phyloP scores from a whole-genome alignment of 2,113 vertebrate species.

The Pampusana beccarii region DNA sequence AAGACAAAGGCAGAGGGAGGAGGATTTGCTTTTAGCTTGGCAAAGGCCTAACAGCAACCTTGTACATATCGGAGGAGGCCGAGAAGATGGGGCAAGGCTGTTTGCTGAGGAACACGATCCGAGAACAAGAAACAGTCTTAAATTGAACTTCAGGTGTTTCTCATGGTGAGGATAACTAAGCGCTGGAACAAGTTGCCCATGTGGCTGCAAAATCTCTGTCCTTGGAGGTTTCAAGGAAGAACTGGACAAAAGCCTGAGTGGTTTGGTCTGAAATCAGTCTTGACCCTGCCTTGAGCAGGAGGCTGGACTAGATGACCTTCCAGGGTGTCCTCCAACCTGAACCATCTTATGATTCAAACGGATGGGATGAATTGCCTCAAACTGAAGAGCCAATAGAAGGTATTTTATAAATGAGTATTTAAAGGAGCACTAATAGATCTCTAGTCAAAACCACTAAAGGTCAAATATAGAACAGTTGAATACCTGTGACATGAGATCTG shows the following conservation, averaged over 20 bases:
- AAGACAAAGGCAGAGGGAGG: neutral
- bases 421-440: neutral
- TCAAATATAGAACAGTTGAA: neutral
- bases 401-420: neutral
- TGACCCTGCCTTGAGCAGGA: neutral
- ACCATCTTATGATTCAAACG: neutral
- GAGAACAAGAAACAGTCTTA: neutral
- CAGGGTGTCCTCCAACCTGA: neutral
- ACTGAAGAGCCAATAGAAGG: neutral
- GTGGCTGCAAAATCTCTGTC: neutral
- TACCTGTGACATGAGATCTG: neutral
- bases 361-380: neutral
- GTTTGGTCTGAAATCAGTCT: neutral
- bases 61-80: accelerated
- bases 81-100: neutral
- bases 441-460: neutral
- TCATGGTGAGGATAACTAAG: neutral
- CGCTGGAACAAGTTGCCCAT: accelerated
- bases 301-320: neutral
- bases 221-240: neutral
- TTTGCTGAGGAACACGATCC: neutral
- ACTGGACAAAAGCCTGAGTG: neutral
- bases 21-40: neutral
- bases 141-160: neutral
- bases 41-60: neutral